Evolutionary conservation across 1,140 invertebrate species (phyloP), one percentile per base, ranked within the genome.

Genomic region (Caenorhabditis latens): DNA sequence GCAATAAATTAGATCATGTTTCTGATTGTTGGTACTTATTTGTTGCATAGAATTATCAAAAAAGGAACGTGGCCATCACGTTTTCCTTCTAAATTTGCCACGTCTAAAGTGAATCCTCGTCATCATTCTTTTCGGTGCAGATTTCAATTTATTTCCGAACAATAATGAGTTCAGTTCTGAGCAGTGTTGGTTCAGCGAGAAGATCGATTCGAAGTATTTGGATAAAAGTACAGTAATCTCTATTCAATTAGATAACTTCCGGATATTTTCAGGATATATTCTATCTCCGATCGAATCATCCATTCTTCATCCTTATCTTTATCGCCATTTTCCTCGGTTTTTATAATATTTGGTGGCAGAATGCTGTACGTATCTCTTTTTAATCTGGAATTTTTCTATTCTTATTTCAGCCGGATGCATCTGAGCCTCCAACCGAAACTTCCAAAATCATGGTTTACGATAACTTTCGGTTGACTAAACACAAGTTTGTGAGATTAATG

Each of bases 201-300:
- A 79, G 71, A 79, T 79, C 71, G n/a, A 79, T 79, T 79, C 46
- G 71, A 43, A 79, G 24, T 53, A 43, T 79, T 32, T 79, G 71
- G 71, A 19, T 16, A 79, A 79, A 79, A 42, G 71, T 79, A 24
- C 19, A 21, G 65, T 11, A 19, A 24, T 32, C 32, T 32, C 32
- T 0, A 32, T 32, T 32, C 32, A 32, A 32, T 32, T 32, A 32
- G 32, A 32, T 32, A 32, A 32, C 32, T 32, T 32, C 32, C 32
- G 32, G 32, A 32, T 32, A 32, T 32, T 32, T 79, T 46, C 46
- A 79, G 71, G 71, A 79, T 48, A 46, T 79, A 50, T 50, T 21
- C 40, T 79, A 79, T 50, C 53, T 79, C 71, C 71, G 71, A 24
- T 24, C 19, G 46, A 79, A 79, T 24, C 71, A 79, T 79, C 71